phyloP scores from a whole-genome alignment of 2,113 vertebrate genomes.

The Octodon degus region DNA sequence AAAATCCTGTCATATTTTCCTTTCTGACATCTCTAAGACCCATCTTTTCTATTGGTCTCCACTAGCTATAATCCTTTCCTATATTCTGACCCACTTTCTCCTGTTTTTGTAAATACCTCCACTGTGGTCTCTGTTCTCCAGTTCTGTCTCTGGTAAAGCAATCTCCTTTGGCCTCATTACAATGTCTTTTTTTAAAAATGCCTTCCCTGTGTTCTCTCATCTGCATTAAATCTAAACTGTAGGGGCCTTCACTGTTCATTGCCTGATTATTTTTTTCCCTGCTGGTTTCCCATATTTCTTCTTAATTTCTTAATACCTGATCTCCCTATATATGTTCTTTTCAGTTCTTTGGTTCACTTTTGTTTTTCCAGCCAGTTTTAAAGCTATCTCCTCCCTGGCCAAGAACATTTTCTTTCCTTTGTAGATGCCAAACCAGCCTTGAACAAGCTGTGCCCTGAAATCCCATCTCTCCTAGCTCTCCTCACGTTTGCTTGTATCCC shows the following conservation, averaged over 20 bases:
- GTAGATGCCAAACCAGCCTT: slow-evolving; percentile 55
- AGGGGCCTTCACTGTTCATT: background rate
- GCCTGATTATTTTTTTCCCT: background rate
- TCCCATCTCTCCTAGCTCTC: background rate
- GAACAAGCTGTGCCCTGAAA: slow-evolving; percentile 32
- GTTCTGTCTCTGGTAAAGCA: slow-evolving; percentile 65
- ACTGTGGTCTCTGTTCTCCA: slow-evolving; percentile 45
- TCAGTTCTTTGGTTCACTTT: slow-evolving; percentile 56
- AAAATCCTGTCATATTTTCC: slow-evolving; percentile 81
- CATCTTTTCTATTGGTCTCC: slow-evolving; percentile 71
- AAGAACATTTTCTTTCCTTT: slow-evolving; percentile 76
- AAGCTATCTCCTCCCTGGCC: slow-evolving; percentile 53
- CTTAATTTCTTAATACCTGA: slow-evolving; percentile 56
- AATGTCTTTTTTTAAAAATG: slow-evolving; percentile 44
- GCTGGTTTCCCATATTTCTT: slow-evolving; percentile 40
- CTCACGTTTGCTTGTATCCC: slow-evolving; percentile 1
- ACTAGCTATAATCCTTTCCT: slow-evolving; percentile 55
- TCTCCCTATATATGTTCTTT: slow-evolving; percentile 41
- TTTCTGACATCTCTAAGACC: slow-evolving; percentile 78
- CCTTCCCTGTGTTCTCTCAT: background rate
- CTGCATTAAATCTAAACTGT: background rate
- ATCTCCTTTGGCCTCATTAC: slow-evolving; percentile 54
- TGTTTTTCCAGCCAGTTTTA: slow-evolving; percentile 72
- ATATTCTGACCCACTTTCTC: slow-evolving; percentile 12
- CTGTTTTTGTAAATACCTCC: background rate